Evolutionary conservation across 2,888 invertebrate genomes (phyloP).

Genomic region (Fragum whitleyi): DNA sequence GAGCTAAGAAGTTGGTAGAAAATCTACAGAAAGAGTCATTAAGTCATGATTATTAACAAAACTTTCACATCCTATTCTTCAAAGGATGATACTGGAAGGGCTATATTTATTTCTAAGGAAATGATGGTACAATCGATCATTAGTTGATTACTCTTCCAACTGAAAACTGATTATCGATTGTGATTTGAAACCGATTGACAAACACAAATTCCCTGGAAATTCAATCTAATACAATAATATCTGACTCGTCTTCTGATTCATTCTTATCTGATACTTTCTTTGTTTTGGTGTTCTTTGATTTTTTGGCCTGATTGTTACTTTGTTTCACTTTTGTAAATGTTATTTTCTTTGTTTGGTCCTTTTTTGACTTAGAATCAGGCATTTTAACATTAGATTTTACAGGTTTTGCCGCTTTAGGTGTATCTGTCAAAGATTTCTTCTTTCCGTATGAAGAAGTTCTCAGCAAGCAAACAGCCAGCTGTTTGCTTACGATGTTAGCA

Average conservation of each 20-base stretch:
- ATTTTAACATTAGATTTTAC: not conserved
- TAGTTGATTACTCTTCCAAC: too few relatives aligned
- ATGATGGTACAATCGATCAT: too few relatives aligned
- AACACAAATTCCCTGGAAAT: too few relatives aligned
- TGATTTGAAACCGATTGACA: too few relatives aligned
- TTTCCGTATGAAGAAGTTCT: not conserved
- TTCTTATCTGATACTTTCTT: not conserved
- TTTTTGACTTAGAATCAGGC: not conserved
- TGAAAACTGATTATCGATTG: too few relatives aligned
- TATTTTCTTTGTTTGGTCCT: not conserved
- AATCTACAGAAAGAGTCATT: too few relatives aligned
- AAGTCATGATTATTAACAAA: too few relatives aligned
- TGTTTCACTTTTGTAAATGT: not conserved
- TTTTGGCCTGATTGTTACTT: not conserved
- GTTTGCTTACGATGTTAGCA: not conserved
- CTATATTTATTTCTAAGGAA: too few relatives aligned
- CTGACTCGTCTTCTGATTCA: not conserved
- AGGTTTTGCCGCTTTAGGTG: not conserved
- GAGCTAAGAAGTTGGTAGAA: too few relatives aligned
- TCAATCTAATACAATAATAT: conserved; percentile 1
- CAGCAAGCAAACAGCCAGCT: not conserved
- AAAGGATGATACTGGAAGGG: too few relatives aligned
- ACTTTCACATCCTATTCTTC: too few relatives aligned
- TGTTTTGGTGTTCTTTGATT: not conserved
- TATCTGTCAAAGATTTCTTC: not conserved